A percentile compares a stretch with the other conserved stretches of the same genome.
phyloP scores from a whole-genome alignment of 1,140 invertebrate genomes.

The Zaprionus taronus region DNA sequence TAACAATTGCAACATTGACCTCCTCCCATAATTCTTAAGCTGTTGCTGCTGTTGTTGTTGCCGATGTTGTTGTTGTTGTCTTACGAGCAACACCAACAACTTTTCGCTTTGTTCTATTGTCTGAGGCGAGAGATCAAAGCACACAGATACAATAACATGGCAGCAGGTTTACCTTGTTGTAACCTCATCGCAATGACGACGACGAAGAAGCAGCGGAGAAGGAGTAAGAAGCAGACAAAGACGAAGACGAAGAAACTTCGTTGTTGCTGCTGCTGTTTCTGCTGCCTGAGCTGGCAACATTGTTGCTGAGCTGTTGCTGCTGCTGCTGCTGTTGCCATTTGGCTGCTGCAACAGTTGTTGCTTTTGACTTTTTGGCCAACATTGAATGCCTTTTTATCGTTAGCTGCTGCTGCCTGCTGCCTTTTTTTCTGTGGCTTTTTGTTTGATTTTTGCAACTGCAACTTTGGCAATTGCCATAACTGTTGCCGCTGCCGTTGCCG shows the following conservation, averaged over 20 bases:
- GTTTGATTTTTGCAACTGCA: conserved; percentile 71
- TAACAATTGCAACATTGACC: conserved; percentile 80
- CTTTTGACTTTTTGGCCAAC: conserved; percentile 59
- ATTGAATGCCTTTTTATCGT: conserved; percentile 46
- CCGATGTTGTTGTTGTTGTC: conserved; percentile 16
- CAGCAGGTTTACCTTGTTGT: conserved; percentile 79
- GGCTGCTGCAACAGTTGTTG: conserved; percentile 48
- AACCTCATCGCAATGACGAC: conserved; percentile 60
- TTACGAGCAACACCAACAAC: conserved; percentile 49
- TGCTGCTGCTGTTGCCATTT: conserved; percentile 40
- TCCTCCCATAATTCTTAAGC: conserved; percentile 68
- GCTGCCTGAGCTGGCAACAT: conserved; percentile 38
- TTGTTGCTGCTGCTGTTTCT: conserved; percentile 7
- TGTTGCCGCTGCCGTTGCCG: conserved; percentile 56
- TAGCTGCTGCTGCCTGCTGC: conserved; percentile 42
- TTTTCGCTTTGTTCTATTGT: conserved; percentile 77
- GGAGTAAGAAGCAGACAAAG: conserved; percentile 27
- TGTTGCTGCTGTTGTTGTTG: conserved; percentile 19
- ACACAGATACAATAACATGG: conserved; percentile 68
- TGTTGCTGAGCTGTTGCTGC: conserved; percentile 40
- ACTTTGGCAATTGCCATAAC: conserved; percentile 71
- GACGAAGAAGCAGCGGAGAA: conserved; percentile 6
- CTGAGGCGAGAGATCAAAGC: conserved; percentile 68
- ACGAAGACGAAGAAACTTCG: conserved; percentile 35
- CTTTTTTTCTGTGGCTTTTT: conserved; percentile 53